These are phyloP conservation scores for Parnassius mnemosyne DNA, from an alignment of 2,888 invertebrate genomes.

Conservation along the genomic window DNA sequence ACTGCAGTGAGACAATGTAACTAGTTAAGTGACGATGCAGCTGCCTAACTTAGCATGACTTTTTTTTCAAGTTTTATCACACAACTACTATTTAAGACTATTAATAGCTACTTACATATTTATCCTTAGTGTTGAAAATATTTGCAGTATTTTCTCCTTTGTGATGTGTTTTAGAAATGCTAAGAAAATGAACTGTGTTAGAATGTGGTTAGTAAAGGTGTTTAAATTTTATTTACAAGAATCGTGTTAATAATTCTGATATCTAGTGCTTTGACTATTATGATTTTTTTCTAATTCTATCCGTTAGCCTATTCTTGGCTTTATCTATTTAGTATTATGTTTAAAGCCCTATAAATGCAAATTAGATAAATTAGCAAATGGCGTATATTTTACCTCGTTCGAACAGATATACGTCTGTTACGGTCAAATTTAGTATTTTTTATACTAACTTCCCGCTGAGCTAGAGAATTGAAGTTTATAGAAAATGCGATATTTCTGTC, in stretches of 20 bases:
- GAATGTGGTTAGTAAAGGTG: neutral
- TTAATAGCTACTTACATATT: neutral
- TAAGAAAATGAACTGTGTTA: neutral
- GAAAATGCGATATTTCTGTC: neutral
- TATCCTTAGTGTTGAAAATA: neutral
- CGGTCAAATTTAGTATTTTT: no score
- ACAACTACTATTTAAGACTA: conserved; percentile 11
- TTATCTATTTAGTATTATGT: no score
- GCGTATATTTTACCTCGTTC: no score
- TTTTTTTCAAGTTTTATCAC: conserved; percentile 19
- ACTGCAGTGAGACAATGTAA: conserved; percentile 28
- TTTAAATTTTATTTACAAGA: neutral
- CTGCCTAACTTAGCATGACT: conserved; percentile 34
- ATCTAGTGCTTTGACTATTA: no score
- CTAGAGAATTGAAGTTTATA: no score
- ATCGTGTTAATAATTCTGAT: no score
- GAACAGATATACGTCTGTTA: no score
- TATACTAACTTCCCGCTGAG: no score
- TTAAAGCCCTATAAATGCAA: no score
- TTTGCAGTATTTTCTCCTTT: neutral
- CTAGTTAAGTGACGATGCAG: conserved; percentile 37
- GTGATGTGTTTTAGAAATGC: neutral
- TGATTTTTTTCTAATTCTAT: no score
- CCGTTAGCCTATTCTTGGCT: no score
- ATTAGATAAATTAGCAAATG: no score